Evolutionary conservation across 2,888 invertebrate genomes (phyloP).

Genomic region (Tipula vernalis): DNA sequence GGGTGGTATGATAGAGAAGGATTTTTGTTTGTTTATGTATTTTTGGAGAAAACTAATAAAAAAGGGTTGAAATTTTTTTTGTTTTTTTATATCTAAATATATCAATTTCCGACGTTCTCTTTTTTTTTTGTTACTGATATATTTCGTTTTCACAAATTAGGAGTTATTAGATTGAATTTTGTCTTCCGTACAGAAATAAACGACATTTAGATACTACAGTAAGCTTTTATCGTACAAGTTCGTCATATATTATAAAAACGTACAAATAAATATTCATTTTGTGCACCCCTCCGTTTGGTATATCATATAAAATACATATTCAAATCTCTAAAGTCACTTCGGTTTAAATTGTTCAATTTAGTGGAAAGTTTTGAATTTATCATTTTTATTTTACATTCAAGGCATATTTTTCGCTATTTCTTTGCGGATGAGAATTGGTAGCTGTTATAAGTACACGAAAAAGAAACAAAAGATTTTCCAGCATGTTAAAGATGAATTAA

Average conservation of each 20-base stretch:
- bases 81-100: not conserved
- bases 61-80: not conserved
- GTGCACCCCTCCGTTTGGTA: not conserved
- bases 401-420: not conserved
- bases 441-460: not conserved
- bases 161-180: not conserved
- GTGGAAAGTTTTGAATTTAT: not conserved
- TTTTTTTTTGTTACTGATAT: not conserved
- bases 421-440: not conserved
- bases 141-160: not conserved
- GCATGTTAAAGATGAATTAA: not conserved
- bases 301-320: not conserved
- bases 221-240: not conserved
- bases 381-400: not conserved
- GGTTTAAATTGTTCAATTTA: not conserved
- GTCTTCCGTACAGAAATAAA: not conserved
- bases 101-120: not conserved
- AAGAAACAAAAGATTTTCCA: not conserved
- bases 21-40: not conserved
- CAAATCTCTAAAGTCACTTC: not conserved
- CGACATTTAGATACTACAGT: not conserved
- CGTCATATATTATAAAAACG: not conserved
- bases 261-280: not conserved
- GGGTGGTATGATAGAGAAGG: not conserved
- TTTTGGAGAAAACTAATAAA: not conserved